phyloP scores from a whole-genome alignment of 35 echinoderm and acorn worm genomes.

The Holothuria glaberrima region DNA sequence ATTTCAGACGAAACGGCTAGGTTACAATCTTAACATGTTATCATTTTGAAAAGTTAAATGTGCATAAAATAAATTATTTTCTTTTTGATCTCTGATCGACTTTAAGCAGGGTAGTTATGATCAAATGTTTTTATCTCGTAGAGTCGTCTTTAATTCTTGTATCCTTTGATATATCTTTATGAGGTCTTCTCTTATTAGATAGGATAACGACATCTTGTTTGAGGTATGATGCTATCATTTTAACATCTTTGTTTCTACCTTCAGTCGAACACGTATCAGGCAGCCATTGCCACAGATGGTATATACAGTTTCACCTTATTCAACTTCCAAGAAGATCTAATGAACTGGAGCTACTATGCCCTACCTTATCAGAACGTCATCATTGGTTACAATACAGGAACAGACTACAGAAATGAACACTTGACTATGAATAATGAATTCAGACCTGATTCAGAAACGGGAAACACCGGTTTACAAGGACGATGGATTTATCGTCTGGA shows the following conservation, averaged over 20 bases:
- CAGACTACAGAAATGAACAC: neutral
- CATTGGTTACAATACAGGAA: conserved; percentile 80
- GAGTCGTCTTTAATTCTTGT: too few species aligned
- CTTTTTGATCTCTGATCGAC: too few species aligned
- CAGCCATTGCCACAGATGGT: conserved; percentile 78
- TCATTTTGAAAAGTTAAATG: too few species aligned
- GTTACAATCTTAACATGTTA: too few species aligned
- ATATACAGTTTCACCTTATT: conserved; percentile 83
- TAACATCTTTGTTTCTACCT: too few species aligned
- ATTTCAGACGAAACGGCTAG: too few species aligned
- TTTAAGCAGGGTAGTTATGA: too few species aligned
- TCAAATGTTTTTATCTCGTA: too few species aligned
- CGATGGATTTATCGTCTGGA: conserved; percentile 87
- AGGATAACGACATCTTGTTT: neutral
- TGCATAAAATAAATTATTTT: too few species aligned
- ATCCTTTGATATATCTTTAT: too few species aligned
- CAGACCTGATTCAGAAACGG: conserved; percentile 11
- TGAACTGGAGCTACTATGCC: conserved; percentile 74
- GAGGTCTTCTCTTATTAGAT: too few species aligned
- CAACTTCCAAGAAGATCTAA: conserved; percentile 75
- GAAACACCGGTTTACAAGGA: conserved; percentile 76
- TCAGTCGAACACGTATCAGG: conserved; percentile 92
- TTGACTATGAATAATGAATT: neutral
- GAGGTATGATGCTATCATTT: too few species aligned
- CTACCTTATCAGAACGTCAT: conserved; percentile 74